Conservation (phyloP, 1,140 invertebrate genomes). For the Megalonaias nervosa region DNA sequence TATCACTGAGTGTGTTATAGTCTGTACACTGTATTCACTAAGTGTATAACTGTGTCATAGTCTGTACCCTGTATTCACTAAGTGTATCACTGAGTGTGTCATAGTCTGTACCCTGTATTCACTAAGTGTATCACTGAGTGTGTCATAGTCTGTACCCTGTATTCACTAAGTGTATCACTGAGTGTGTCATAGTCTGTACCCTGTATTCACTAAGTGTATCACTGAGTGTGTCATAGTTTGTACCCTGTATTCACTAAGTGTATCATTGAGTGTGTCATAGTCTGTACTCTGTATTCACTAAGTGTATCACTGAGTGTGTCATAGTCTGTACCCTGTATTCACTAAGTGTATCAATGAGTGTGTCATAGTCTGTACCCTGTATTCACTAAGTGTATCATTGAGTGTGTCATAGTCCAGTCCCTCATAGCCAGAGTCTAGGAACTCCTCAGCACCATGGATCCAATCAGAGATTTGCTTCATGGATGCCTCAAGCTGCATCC, state of each 20-base stretch:
- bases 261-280: slow-evolving; percentile 86
- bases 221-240: neutral
- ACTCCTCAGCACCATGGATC: slow-evolving; percentile 87
- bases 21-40: slow-evolving; percentile 88
- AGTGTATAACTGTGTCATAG: slow-evolving; percentile 88
- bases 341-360: slow-evolving; percentile 68
- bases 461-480: slow-evolving; percentile 82
- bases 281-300: slow-evolving; percentile 85
- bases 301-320: slow-evolving; percentile 84
- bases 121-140: slow-evolving; percentile 84
- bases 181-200: slow-evolving; percentile 89
- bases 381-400: slow-evolving; percentile 85
- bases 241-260: slow-evolving; percentile 88
- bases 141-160: slow-evolving; percentile 88
- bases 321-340: slow-evolving; percentile 88
- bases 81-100: slow-evolving; percentile 74
- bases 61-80: slow-evolving; percentile 88
- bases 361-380: slow-evolving; percentile 76
- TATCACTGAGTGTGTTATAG: slow-evolving; percentile 86
- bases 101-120: slow-evolving; percentile 81
- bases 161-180: slow-evolving; percentile 81
- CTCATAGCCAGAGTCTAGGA: slow-evolving; percentile 83
- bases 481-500: slow-evolving; percentile 76
- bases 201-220: slow-evolving; percentile 80
- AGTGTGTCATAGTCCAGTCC: slow-evolving; percentile 89